Percentiles rank a stretch among this genome's conserved stretches.
Conservation (phyloP, 1,140 invertebrate genomes). For the Metaphire vulgaris region DNA sequence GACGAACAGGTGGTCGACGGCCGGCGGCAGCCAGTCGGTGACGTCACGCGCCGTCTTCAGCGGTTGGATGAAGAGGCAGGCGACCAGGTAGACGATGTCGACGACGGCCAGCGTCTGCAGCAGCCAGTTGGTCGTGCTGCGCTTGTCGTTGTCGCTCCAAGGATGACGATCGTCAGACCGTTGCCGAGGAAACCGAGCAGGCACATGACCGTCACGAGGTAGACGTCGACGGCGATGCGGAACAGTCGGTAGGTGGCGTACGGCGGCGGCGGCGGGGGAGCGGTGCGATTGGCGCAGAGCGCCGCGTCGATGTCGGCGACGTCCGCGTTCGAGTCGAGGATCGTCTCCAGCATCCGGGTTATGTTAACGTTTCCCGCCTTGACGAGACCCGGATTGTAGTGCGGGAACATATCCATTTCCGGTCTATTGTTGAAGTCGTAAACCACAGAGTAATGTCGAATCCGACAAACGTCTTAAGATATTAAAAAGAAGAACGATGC, state of each 20-base stretch:
- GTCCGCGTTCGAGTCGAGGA: neutral
- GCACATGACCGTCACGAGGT: conserved; percentile 17
- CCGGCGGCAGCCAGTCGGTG: conserved; percentile 18
- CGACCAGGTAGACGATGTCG: conserved; percentile 25
- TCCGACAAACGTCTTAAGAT: too few species aligned
- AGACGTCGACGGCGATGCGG: conserved; percentile 26
- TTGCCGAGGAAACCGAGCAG: conserved; percentile 29
- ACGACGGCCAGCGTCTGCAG: conserved; percentile 29
- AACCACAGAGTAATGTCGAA: too few species aligned
- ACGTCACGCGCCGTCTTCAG: conserved; percentile 14
- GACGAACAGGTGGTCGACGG: conserved; percentile 1
- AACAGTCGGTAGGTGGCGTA: neutral
- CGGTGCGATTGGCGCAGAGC: neutral
- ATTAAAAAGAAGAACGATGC: too few species aligned
- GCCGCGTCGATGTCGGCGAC: neutral
- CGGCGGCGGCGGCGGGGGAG: too few species aligned
- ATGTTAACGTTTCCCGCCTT: neutral
- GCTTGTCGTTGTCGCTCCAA: conserved; percentile 25
- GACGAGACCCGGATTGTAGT: neutral
- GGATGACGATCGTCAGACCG: conserved; percentile 24
- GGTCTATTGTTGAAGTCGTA: too few species aligned
- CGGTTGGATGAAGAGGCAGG: conserved; percentile 28
- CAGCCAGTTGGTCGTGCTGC: conserved; percentile 30
- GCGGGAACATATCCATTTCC: too few species aligned
- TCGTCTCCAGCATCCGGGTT: neutral